Base-by-base conservation (phyloP, 2,888 invertebrate genomes). In the Drosophila ezoana region DNA sequence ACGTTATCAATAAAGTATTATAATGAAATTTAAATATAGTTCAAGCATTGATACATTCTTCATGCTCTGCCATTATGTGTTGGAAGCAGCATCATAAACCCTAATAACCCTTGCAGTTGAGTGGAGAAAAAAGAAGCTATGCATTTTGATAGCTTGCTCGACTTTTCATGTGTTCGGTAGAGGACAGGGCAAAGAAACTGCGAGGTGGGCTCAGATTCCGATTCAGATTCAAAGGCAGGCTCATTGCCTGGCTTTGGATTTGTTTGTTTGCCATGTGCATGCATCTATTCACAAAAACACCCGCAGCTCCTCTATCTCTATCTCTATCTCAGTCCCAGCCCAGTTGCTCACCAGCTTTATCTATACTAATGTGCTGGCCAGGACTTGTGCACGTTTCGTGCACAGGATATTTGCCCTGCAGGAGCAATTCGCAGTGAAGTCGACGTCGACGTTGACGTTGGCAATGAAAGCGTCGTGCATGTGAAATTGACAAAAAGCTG, bases 401-500 rank as follows among this genome's bases (percentile, higher is more conserved):
- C 67, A 57, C 65, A 67, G 85, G 74, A 85, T 87, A 79, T 76
- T 78, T 79, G 79, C 77, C 88, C 83, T 77, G 73, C 68, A 86
- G 88, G 67, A 73, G 77, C 80, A 87, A 85, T 81, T 81, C 76
- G 65, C 67, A 32, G 49, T 57, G 33, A 14, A 68, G 70, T 61
- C 66, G 56, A 62, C 53, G 56, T 48, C 33, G 54, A 49, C 47
- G 64, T 62, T 67, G 54, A 49, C 47, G 64, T 62, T 67, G 80
- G 80, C 84, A 71, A 72, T 78, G 81, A 71, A 73, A 69, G 76
- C 80, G 67, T 43, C 63, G 70, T 72, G 78, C 87, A 81, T 77
- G 74, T 62, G 76, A 76, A 85, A 84, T 87, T 81, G 87, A 87
- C 85, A 85, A 87, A 87, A 82, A 74, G 64, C 68, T 64, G 61